These are phyloP conservation scores for Colaptes auratus DNA, from an alignment of 2,113 vertebrate species.

Conservation along the genomic window DNA sequence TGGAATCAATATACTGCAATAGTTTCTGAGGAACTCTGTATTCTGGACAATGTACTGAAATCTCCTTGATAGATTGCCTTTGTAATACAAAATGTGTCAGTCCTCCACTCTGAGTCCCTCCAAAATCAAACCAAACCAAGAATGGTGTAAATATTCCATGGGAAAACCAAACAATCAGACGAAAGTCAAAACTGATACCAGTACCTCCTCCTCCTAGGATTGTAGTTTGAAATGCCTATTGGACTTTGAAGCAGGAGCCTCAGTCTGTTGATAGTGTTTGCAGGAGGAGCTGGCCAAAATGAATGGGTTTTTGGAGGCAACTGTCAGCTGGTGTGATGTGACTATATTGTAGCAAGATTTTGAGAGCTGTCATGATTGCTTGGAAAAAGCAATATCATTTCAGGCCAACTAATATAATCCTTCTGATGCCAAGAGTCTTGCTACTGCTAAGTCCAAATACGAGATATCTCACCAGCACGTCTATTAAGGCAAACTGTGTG, in stretches of 20 bases:
- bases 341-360: conserved; percentile 60
- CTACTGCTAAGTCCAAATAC: conserved; percentile 44
- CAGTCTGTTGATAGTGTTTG: neutral
- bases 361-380: conserved; percentile 64
- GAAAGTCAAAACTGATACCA: neutral
- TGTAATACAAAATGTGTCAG: neutral
- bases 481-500: conserved; percentile 49
- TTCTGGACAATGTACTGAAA: neutral
- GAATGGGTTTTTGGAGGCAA: conserved; percentile 41
- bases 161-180: neutral
- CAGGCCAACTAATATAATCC: conserved; percentile 68
- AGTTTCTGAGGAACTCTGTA: neutral
- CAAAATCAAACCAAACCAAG: neutral
- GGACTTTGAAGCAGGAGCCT: neutral
- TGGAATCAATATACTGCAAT: conserved; percentile 16
- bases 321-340: conserved; percentile 60
- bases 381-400: conserved; percentile 69
- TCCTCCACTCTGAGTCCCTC: neutral
- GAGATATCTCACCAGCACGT: conserved; percentile 43
- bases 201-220: neutral
- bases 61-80: neutral
- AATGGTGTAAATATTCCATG: neutral
- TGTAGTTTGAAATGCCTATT: neutral
- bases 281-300: conserved; percentile 37
- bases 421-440: conserved; percentile 66